A percentile compares a stretch with the other conserved stretches of the same genome.
Evolutionary conservation across 2,888 invertebrate genomes (phyloP).

Genomic region (Tipula lateralis): DNA sequence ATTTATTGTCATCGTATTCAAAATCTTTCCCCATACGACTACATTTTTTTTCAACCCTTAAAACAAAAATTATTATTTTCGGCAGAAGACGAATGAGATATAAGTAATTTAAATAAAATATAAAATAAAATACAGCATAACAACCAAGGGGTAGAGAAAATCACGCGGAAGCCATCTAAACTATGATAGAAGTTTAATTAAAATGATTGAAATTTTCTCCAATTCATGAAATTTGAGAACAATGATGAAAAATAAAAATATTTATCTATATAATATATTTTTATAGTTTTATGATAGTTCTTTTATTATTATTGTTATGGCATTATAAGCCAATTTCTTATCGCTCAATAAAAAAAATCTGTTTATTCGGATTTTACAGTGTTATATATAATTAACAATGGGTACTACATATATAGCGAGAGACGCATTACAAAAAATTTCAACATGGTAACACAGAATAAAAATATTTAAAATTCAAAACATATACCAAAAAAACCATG

Average conservation of each 20-base stretch:
- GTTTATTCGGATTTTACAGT: neutral
- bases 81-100: constrained; percentile 11
- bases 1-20: constrained; percentile 15
- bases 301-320: constrained; percentile 27
- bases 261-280: constrained; percentile 2
- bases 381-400: neutral
- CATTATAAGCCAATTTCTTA: constrained; percentile 3
- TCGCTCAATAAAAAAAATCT: neutral
- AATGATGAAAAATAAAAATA: neutral
- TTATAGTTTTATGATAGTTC: constrained; percentile 25
- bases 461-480: neutral
- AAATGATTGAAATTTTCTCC: constrained; percentile 25
- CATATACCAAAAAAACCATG: neutral
- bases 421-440: neutral
- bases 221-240: constrained; percentile 4
- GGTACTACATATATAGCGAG: neutral
- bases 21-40: neutral
- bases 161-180: constrained; percentile 12
- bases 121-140: neutral
- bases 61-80: constrained; percentile 20
- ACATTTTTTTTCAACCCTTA: constrained; percentile 2
- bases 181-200: constrained; percentile 27
- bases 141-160: neutral
- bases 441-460: neutral
- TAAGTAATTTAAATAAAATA: neutral